These are phyloP conservation scores for Varanus komodoensis DNA, from an alignment of 2,113 vertebrate species.

Conservation along the genomic window DNA sequence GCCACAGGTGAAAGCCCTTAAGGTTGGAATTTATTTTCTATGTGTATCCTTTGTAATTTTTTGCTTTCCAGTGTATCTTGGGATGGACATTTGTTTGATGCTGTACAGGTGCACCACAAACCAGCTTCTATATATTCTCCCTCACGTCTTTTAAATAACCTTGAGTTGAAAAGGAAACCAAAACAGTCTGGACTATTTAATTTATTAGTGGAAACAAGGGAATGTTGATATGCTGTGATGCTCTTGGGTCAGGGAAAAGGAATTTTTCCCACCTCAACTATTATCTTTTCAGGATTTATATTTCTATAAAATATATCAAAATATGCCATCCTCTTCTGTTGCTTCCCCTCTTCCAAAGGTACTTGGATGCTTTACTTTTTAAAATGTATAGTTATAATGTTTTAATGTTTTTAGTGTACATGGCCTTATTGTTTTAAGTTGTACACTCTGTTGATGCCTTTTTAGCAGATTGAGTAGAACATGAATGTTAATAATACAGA, in stretches of 20 bases:
- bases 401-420: background rate
- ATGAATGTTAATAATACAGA: too few species aligned
- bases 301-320: too few species aligned
- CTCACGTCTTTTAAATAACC: background rate
- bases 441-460: too few species aligned
- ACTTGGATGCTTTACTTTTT: too few species aligned
- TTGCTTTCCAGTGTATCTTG: background rate
- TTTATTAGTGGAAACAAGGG: background rate
- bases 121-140: background rate
- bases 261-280: too few species aligned
- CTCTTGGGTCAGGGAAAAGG: background rate
- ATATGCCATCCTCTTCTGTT: too few species aligned
- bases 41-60: background rate
- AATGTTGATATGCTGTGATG: background rate
- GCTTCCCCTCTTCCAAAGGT: too few species aligned
- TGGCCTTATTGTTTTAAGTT: too few species aligned
- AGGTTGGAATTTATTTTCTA: background rate
- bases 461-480: too few species aligned
- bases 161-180: background rate
- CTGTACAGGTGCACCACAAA: background rate
- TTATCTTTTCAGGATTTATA: too few species aligned
- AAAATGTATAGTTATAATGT: background rate
- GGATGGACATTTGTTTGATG: background rate
- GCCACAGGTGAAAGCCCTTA: background rate
- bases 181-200: background rate